A percentile compares a stretch with the other conserved stretches of the same genome.
These are phyloP conservation scores for Anser cygnoides DNA, from an alignment of 2,113 vertebrate species.

Conservation along the genomic window DNA sequence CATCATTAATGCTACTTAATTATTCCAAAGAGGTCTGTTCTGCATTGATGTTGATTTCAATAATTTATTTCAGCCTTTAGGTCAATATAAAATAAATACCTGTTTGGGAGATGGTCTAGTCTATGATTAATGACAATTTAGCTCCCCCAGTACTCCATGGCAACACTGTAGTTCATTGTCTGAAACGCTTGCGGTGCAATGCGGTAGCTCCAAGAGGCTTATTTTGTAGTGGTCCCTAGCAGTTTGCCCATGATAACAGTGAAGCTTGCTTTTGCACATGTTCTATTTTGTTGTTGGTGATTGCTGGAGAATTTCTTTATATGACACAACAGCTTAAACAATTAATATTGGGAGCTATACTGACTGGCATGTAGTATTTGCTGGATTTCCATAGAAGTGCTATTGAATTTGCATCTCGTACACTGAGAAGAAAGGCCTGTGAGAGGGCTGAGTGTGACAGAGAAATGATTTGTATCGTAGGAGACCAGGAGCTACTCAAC, in stretches of 20 bases:
- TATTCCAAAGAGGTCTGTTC: conserved; percentile 61
- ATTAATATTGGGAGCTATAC: not conserved
- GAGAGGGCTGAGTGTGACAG: not conserved
- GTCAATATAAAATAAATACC: conserved; percentile 67
- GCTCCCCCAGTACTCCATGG: not conserved
- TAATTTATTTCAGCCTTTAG: conserved; percentile 67
- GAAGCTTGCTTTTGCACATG: not conserved
- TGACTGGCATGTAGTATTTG: not conserved
- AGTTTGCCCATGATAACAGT: not conserved
- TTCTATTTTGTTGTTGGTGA: not conserved
- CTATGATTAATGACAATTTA: conserved; percentile 17
- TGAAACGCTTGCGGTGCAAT: not conserved
- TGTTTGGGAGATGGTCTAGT: conserved; percentile 45
- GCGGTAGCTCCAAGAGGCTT: not conserved
- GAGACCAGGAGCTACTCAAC: conserved; percentile 75
- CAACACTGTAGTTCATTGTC: not conserved
- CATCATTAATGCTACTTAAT: conserved; percentile 67
- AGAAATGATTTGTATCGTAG: conserved; percentile 75
- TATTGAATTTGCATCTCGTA: conserved; percentile 48
- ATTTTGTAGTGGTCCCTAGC: not conserved
- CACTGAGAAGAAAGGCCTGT: conserved; percentile 41
- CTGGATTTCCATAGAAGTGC: not conserved
- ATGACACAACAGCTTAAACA: not conserved
- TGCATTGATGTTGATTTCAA: conserved; percentile 33
- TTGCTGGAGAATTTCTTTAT: not conserved